Evolutionary conservation across 1,140 invertebrate genomes (phyloP).

Genomic region (Lasioglossum albipes): DNA sequence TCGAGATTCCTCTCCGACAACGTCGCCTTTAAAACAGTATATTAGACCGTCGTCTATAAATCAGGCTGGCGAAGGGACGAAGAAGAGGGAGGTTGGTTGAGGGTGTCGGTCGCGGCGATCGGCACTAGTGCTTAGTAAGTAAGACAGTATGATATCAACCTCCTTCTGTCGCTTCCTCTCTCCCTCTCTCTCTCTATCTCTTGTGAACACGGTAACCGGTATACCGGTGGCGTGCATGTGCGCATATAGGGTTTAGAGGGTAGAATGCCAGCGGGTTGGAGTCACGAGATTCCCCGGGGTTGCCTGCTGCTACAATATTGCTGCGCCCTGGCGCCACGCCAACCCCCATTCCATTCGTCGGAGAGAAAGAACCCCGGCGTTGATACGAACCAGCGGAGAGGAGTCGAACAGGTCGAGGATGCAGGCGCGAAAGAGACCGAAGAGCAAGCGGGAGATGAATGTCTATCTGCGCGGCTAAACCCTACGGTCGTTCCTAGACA

Average conservation of each 20-base stretch:
- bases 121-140: constrained; percentile 56
- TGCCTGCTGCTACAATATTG: constrained; percentile 70
- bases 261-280: constrained; percentile 61
- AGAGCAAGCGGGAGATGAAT: constrained; percentile 33
- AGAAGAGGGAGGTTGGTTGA: not conserved
- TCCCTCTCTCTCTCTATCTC: too few species aligned
- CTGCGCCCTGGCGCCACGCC: constrained; percentile 66
- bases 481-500: constrained; percentile 49
- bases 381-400: too few species aligned
- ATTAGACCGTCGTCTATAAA: constrained; percentile 60
- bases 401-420: not conserved
- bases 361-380: not conserved
- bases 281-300: constrained; percentile 60
- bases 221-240: not conserved
- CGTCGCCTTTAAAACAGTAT: constrained; percentile 65
- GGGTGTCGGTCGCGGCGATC: constrained; percentile 37
- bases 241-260: not conserved
- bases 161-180: too few species aligned
- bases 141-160: constrained; percentile 53
- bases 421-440: not conserved
- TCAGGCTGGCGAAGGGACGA: constrained; percentile 30
- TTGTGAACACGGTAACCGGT: not conserved
- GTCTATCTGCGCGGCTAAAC: constrained; percentile 59
- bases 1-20: constrained; percentile 63
- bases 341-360: constrained; percentile 29